Evolutionary conservation across 2,888 invertebrate genomes (phyloP), one percentile per base, ranked within the genome.

Genomic region (Pyrrhosoma nymphula): DNA sequence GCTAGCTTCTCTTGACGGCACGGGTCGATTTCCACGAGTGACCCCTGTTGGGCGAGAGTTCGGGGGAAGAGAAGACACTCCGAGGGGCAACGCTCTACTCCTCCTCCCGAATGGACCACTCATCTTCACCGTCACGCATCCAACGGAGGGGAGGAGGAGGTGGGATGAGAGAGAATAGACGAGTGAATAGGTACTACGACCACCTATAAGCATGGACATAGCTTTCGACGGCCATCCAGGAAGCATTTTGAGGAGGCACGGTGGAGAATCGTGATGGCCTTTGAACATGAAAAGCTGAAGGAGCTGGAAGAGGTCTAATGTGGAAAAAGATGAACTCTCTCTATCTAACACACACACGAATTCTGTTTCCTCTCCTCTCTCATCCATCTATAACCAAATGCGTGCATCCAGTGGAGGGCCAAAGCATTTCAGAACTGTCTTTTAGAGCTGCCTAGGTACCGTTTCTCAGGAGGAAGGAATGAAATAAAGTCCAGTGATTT

Each of bases 241-340:
- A 82, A 82, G 82, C 82, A 18, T 82, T 82, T 82, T 35, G 82
- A 16, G 82, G 26, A 35, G 82, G 35, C 35, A 35, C 82, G 82
- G 82, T 16, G 30, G 82, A 69, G 69, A 82, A 35, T 30, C 82
- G 82, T 82, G 82, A 82, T 82, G 82, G 82, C 82, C 82, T 82
- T 35, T 82, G 82, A 82, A 35, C 82, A 82, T 35, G 82, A n/a
- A 82, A 82, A 35, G 82, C 12, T 26, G 26, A 69, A 69, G 82
- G 82, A 35, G 35, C 35, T 12, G 82, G 82, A 35, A 35, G 82
- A 35, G 82, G 35, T 82, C 23, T 35, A 82, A 18, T 16, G 82
- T 14, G 16, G 82, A 30, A 10, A 18, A 82, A 35, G 82, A 82
- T 82, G 82, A 82, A 30, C 35, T 35, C 16, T 35, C 82, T 82